A percentile compares a stretch with the other conserved stretches of the same genome.
phyloP scores from a whole-genome alignment of 2,113 vertebrate genomes.

The Cryptomyrus ogoouensis region DNA sequence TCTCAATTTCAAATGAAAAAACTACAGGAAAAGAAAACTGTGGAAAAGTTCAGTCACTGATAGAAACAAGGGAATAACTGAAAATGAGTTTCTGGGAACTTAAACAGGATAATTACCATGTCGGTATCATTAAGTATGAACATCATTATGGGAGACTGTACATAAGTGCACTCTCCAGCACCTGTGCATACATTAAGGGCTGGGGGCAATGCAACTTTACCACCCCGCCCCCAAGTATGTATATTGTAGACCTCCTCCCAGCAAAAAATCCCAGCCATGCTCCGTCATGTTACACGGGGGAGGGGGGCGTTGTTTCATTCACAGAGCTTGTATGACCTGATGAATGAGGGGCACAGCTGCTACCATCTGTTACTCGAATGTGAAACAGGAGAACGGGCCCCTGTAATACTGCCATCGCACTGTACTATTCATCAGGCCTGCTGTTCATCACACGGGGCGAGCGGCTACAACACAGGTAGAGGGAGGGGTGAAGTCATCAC shows the following conservation, averaged over 20 bases:
- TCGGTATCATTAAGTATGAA: background rate
- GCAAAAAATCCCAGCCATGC: background rate
- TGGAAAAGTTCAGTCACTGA: background rate
- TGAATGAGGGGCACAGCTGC: background rate
- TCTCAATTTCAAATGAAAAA: background rate
- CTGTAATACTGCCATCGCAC: background rate
- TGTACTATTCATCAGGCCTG: background rate
- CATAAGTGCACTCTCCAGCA: background rate
- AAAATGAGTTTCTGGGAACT: background rate
- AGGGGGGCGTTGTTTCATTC: background rate
- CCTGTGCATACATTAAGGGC: slow-evolving; percentile 8
- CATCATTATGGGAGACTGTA: background rate
- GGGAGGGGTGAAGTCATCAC: slow-evolving; percentile 16
- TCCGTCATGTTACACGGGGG: background rate
- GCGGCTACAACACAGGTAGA: slow-evolving; percentile 25
- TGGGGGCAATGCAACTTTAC: background rate
- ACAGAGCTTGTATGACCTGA: background rate
- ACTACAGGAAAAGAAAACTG: background rate
- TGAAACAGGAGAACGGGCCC: background rate
- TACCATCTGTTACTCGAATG: background rate
- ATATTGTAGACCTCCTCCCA: background rate
- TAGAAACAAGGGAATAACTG: background rate
- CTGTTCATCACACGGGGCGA: background rate
- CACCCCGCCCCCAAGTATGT: background rate
- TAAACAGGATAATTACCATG: background rate